These are phyloP conservation scores for Argopecten irradians DNA, from an alignment of 1,140 invertebrate species.

Conservation along the genomic window DNA sequence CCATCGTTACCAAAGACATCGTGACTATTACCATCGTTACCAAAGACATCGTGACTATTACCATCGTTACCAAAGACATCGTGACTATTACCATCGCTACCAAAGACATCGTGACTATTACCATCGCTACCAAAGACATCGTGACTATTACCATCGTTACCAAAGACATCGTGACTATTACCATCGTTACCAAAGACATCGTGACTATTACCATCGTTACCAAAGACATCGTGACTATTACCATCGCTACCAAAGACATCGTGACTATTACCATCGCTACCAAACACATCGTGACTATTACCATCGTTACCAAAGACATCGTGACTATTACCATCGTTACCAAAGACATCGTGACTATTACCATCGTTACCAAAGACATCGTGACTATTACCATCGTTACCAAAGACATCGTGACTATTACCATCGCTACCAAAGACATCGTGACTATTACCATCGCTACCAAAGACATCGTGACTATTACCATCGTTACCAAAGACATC, in stretches of 20 bases:
- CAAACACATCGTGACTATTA: background rate
- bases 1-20: background rate
- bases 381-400: background rate
- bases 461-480: background rate
- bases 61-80: background rate
- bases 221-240: background rate
- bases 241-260: background rate
- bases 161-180: background rate
- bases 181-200: background rate
- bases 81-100: background rate
- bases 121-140: background rate
- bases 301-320: background rate
- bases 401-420: background rate
- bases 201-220: background rate
- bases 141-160: background rate
- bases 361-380: background rate
- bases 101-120: background rate
- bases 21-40: background rate
- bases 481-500: background rate
- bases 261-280: background rate
- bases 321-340: background rate
- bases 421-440: background rate
- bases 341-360: background rate
- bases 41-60: background rate
- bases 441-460: background rate